Evolutionary conservation across 2,888 invertebrate genomes (phyloP), one percentile per base, ranked within the genome.

Genomic region (Ypsolopha sequella): DNA sequence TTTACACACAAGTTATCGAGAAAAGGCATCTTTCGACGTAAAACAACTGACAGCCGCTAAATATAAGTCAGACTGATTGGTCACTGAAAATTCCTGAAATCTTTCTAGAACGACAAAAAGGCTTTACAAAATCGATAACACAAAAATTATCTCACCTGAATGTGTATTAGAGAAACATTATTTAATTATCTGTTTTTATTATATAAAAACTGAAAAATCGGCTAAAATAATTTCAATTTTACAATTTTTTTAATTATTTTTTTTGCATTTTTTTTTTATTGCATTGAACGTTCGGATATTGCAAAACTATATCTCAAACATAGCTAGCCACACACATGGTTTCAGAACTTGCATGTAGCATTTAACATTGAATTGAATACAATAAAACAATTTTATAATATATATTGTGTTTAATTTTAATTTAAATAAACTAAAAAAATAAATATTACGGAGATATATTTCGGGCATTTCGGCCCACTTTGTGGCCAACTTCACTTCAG

Each of bases 21-120:
- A 56, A 60, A 68, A 67, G 34, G n/a, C 34, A 64, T 60, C 68
- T 59, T 74, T 61, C 74, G 75, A 77, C 81, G 82, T 84, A 84
- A 82, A 86, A 85, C 82, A 84, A 79, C 74, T 86, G 85, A 86
- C 85, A 86, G 79, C 80, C 82, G 85, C 79, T 71, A 72, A 72
- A 70, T 73, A 68, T 69, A 72, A 74, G 70, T 73, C 73, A 72
- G 71, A 67, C 60, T 63, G 58, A 52, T 48, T 53, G n/a, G 43
- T 51, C 48, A 52, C 41, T 35, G 36, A 44, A 45, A 49, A 35
- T 41, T 50, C 24, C 24, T 24, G 36, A 35, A 51, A 41, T 24
- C 4, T 24, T 24, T 4, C 24, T 24, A 4, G n/a, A n/a, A n/a
- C n/a, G n/a, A n/a, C n/a, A n/a, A n/a, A 24, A 24, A 24, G 24